Percentiles rank a stretch among this genome's conserved stretches.
These are phyloP conservation scores for Panulirus ornatus DNA, from an alignment of 1,140 invertebrate species.

Conservation along the genomic window DNA sequence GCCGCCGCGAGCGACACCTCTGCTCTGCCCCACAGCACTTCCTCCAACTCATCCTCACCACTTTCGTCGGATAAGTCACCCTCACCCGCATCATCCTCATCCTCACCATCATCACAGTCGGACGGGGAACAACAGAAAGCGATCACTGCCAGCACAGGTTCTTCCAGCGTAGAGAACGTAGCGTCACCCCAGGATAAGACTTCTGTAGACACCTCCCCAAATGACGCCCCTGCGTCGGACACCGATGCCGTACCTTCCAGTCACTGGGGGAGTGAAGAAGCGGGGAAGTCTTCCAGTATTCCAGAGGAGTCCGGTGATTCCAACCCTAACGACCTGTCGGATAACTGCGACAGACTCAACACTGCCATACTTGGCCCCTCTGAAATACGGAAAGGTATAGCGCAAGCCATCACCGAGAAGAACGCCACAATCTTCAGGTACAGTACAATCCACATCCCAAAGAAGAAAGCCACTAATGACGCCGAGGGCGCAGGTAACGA, in stretches of 20 bases:
- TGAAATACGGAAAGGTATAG: constrained; percentile 68
- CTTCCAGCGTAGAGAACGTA: constrained; percentile 63
- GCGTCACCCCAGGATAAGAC: neutral
- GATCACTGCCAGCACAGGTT: constrained; percentile 63
- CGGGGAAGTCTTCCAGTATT: constrained; percentile 47
- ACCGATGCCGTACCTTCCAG: neutral
- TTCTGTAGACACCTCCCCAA: neutral
- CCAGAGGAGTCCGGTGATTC: neutral
- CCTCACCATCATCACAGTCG: constrained; percentile 32
- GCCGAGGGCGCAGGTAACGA: neutral
- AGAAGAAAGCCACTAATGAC: constrained; percentile 6
- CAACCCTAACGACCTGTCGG: neutral
- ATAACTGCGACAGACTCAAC: constrained; percentile 51
- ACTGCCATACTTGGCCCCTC: constrained; percentile 71
- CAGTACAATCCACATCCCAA: constrained; percentile 42
- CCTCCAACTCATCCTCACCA: neutral
- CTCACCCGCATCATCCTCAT: constrained; percentile 22
- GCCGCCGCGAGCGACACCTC: no score
- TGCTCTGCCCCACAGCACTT: no score
- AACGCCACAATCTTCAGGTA: constrained; percentile 71
- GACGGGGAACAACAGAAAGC: constrained; percentile 7
- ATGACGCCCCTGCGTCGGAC: neutral
- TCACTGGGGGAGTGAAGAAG: neutral
- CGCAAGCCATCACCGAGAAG: constrained; percentile 65
- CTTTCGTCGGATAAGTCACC: no score